These are phyloP conservation scores for Microcebus lehilahytsara DNA, from an alignment of 2,113 vertebrate genomes.

Conservation along the genomic window DNA sequence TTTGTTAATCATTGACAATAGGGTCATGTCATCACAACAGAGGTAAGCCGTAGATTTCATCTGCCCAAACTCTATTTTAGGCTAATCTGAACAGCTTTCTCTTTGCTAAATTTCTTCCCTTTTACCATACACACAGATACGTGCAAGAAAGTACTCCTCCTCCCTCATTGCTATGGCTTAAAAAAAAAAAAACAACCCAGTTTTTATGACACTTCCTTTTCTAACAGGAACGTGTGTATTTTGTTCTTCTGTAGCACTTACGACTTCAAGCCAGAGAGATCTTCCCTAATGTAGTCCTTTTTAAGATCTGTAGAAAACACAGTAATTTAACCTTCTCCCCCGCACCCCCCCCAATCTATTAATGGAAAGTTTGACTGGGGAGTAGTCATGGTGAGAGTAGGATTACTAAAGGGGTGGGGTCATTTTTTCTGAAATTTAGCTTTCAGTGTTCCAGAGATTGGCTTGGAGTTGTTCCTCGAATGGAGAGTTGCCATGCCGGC, in stretches of 20 bases:
- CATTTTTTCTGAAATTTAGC: not conserved
- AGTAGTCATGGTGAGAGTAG: not conserved
- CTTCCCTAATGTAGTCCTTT: not conserved
- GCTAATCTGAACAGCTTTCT: not conserved
- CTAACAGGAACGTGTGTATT: not conserved
- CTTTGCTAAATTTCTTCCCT: not conserved
- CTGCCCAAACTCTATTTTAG: conserved; percentile 32
- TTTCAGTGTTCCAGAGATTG: not conserved
- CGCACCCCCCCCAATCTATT: accelerated
- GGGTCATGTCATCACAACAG: conserved; percentile 27
- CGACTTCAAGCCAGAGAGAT: not conserved
- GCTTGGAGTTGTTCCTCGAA: not conserved
- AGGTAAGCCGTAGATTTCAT: conserved; percentile 52
- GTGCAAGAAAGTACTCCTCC: not conserved
- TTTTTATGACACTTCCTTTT: not conserved
- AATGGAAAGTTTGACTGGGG: not conserved
- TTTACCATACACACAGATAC: not conserved
- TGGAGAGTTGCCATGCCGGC: not conserved
- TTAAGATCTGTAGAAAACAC: not conserved
- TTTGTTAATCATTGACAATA: conserved; percentile 46
- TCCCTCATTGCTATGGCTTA: not conserved
- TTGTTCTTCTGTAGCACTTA: not conserved
- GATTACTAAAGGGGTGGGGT: not conserved
- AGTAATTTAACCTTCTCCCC: not conserved
- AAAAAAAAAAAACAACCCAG: not conserved